Evolutionary conservation across 2,797 vertebrate species (phyloP).

Genomic region (Aselliscus stoliczkanus): DNA sequence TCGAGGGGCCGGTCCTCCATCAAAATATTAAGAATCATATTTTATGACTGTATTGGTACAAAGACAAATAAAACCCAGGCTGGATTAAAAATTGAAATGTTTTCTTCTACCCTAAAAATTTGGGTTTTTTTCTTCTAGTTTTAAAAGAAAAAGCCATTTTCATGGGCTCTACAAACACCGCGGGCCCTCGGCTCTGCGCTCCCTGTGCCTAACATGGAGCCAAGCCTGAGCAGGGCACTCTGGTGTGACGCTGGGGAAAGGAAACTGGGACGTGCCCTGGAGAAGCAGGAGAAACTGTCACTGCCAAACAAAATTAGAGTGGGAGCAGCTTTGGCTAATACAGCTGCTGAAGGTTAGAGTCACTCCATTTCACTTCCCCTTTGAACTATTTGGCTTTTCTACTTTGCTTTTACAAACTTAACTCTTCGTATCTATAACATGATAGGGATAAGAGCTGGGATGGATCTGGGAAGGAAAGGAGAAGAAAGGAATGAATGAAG

Average conservation of each 20-base stretch:
- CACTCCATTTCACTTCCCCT: neutral
- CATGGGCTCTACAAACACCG: fast-evolving
- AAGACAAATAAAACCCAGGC: neutral
- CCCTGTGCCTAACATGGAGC: too few relatives aligned
- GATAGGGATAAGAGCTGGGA: fast-evolving
- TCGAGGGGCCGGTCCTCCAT: too few relatives aligned
- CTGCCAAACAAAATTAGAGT: neutral
- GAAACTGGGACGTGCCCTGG: fast-evolving
- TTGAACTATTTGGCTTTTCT: neutral
- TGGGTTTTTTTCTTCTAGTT: neutral
- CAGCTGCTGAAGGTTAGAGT: fast-evolving
- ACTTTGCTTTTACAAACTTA: neutral
- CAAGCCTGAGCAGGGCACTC: fast-evolving
- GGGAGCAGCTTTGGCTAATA: neutral
- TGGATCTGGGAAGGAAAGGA: neutral
- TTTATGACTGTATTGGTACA: neutral
- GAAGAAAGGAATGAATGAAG: fast-evolving
- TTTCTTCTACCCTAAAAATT: neutral
- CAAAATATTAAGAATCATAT: neutral
- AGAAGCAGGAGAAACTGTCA: neutral
- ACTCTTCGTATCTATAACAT: fast-evolving
- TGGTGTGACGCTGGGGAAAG: fast-evolving
- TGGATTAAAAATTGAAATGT: neutral
- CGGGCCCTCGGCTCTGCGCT: fast-evolving
- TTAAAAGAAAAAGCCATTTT: neutral